Percentiles rank a stretch among this genome's conserved stretches.
These are phyloP conservation scores for Hedya salicella DNA, from an alignment of 2,888 invertebrate genomes.

Conservation along the genomic window DNA sequence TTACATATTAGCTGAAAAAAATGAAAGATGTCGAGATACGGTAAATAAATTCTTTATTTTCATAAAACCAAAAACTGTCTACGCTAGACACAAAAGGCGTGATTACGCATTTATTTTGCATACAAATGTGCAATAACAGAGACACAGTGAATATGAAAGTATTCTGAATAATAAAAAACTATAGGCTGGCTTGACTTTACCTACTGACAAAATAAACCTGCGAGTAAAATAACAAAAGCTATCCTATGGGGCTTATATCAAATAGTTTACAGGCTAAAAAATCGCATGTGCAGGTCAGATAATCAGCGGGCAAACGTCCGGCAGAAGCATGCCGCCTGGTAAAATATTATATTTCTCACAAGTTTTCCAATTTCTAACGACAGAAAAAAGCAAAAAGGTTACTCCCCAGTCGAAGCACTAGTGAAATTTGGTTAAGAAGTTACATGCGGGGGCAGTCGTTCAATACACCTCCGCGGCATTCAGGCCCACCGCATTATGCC, in stretches of 20 bases:
- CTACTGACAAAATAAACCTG: conserved; percentile 19
- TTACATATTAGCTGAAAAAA: background rate
- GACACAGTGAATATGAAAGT: conserved; percentile 56
- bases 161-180: conserved; percentile 58
- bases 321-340: background rate
- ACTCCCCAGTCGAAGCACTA: conserved; percentile 59
- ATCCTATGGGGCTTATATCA: background rate
- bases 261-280: background rate
- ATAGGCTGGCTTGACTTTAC: conserved; percentile 17
- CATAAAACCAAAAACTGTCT: background rate
- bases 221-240: conserved; percentile 12
- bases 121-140: conserved; percentile 63
- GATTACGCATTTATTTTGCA: conserved; percentile 52
- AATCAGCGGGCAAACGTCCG: background rate
- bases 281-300: background rate
- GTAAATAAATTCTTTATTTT: background rate
- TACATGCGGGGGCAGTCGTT: conserved; percentile 56
- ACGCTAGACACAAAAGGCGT: conserved; percentile 7
- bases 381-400: conserved; percentile 53
- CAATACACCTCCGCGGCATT: conserved; percentile 49
- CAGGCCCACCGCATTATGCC: conserved; percentile 49
- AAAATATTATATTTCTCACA: conserved; percentile 14
- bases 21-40: background rate
- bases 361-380: conserved; percentile 25
- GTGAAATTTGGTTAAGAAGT: conserved; percentile 65